Base-by-base conservation (phyloP, 2,797 vertebrate species). In the Hippocampus kuda region DNA sequence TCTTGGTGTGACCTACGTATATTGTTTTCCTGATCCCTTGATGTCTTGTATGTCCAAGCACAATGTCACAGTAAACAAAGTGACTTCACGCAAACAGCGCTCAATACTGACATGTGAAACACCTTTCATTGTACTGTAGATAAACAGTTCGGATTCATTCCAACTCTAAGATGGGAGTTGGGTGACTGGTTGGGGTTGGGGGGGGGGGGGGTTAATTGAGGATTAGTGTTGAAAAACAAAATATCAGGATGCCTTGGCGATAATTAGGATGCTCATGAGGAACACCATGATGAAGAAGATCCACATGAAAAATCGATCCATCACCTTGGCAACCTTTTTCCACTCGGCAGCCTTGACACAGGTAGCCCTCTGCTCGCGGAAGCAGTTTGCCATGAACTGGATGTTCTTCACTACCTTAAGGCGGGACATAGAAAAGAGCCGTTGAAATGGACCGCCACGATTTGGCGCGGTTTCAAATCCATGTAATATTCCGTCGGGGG, bases 291-390 rank as follows among this genome's bases (percentile, higher is more conserved):
- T 66, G 75, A 98, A 99, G 82, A 99, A 99, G 80, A 98, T 88
- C 97, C 97, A 99, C 97, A 99, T 99, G 85, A 99, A 99, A 87
- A 99, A 98, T 4, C 97, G 86, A 81, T 98, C 97, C 92, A 98
- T 98, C 86, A 99, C 97, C 90, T 97, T 98, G 59, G 97, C 97
- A 0, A 99, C 93, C 80, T 98, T 99, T 84, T 97, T 99, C 97
- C 97, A 99, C 66, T 99, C 95, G 0, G 93, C 92, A 8, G 91
- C 94, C 88, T 94, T 98, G 72, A 92, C 90, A 6, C 88, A 84
- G 34, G 93, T 95, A 12, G 93, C 93, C 83, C 88, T 94, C 81
- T 98, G 94, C 81, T 97, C 95, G 27, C 91, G 88, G 77, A 97
- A 92, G 80, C 94, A 97, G 87, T 92, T 94, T 75, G 96, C 91